Conservation (phyloP, 2,113 vertebrate species). For the Erythrocercus mccallii region DNA sequence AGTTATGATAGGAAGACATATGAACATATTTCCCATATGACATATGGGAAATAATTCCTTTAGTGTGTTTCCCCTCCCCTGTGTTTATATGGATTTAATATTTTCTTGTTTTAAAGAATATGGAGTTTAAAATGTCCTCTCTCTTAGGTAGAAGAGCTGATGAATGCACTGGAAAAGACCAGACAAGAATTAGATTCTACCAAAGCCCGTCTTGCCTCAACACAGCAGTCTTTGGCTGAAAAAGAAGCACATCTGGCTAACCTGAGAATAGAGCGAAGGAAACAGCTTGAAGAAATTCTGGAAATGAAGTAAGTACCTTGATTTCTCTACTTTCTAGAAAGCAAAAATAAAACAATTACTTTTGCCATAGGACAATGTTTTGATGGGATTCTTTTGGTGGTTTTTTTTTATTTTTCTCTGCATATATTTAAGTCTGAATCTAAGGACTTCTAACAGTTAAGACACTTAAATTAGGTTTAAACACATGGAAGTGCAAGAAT, state of each 20-base stretch:
- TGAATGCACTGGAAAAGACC: slow-evolving; percentile 90
- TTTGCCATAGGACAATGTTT: neutral
- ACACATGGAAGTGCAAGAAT: neutral
- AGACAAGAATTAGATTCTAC: slow-evolving; percentile 91
- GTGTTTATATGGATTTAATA: neutral
- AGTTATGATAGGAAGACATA: neutral
- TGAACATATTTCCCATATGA: too few species aligned
- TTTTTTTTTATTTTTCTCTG: neutral
- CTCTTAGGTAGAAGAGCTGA: slow-evolving; percentile 90
- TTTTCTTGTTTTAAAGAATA: neutral
- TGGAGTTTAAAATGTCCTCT: neutral
- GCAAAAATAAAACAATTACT: neutral
- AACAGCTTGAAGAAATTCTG: slow-evolving; percentile 93
- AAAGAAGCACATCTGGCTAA: slow-evolving; percentile 88
- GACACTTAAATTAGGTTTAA: neutral
- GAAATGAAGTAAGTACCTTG: slow-evolving; percentile 93
- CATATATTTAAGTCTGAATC: neutral
- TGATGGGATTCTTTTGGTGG: neutral
- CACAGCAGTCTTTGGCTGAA: slow-evolving; percentile 90
- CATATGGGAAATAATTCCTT: neutral
- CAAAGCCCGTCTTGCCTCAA: slow-evolving; percentile 88
- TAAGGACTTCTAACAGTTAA: neutral
- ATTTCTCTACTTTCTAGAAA: neutral
- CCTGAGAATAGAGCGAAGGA: slow-evolving; percentile 86
- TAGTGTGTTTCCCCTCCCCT: fast-evolving